Conservation (phyloP, 2,113 vertebrate species). For the Mustela lutreola region DNA sequence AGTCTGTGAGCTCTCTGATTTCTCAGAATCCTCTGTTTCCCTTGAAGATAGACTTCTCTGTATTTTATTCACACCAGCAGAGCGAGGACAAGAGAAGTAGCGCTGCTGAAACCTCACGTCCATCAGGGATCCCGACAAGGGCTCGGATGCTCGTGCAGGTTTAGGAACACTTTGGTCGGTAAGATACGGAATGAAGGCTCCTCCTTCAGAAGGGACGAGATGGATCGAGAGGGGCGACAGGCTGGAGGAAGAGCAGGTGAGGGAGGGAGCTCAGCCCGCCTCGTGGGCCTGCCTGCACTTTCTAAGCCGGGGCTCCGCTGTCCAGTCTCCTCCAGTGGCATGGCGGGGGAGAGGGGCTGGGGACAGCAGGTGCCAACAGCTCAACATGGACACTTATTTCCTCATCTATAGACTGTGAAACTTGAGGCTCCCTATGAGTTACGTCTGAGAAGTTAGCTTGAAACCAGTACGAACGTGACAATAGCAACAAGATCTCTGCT, state of each 20-base stretch:
- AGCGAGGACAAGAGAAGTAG: neutral
- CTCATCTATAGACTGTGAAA: accelerated
- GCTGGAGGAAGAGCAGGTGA: accelerated
- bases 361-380: no score
- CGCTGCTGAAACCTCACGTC: accelerated
- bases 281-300: neutral
- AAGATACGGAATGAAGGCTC: accelerated
- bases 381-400: accelerated
- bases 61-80: neutral
- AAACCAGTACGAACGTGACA: neutral
- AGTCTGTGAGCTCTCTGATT: accelerated
- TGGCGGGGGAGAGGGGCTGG: neutral
- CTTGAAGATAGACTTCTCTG: neutral
- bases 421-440: accelerated
- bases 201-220: neutral
- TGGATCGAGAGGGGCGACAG: accelerated
- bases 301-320: no score
- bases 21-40: neutral
- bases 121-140: neutral
- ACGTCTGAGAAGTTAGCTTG: neutral
- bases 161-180: neutral
- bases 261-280: neutral
- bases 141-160: accelerated
- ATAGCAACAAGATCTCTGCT: neutral
- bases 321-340: neutral